Evolutionary conservation across 2,888 invertebrate genomes (phyloP), one percentile per base, ranked within the genome.

Genomic region (Oligia strigilis): DNA sequence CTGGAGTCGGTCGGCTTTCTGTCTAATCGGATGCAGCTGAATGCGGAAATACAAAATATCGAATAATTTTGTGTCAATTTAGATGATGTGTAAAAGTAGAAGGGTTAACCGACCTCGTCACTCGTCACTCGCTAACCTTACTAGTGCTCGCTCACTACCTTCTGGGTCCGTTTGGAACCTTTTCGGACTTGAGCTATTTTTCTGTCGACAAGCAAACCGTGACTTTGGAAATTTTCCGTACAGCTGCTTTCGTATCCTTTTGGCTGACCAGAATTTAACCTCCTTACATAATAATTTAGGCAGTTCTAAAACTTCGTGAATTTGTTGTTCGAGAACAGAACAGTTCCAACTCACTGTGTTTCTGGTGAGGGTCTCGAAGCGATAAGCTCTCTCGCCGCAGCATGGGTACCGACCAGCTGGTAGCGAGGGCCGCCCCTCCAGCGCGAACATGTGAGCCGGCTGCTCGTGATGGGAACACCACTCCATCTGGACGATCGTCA

Each of bases 391-490:
- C 95, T 98, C 98, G 49, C 99, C 98, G 95, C 99, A 99, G 95
- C 99, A 99, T 0, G 99, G 98, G 95, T 98, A 98, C 76, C 98
- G 97, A 74, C 98, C 98, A 23, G 98, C 97, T 0, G 98, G 98
- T 87, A 98, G 97, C 17, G 98, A 97, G 0, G 97, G 96, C 83
- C 98, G 97, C 1, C 98, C 98, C 77, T 98, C 98, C 88, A 98
- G 95, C 17, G 98, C 97, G 91, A 98, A 98, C 95, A 98, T 98
- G 92, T 98, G 98, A 8, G 99, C 97, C 23, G 96, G 94, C 91
- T 98, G 98, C n/a, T 98, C 98, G 95, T 99, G 99, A 93, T 98
- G 98, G 13, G 98, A 98, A 90, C 99, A 99, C 98, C 98, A 98
- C 85, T 98, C 98, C 97, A 98, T 98, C 97, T 98, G 97, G 14